These are phyloP conservation scores for Atractosteus spatula DNA, from an alignment of 2,113 vertebrate genomes.

Conservation along the genomic window DNA sequence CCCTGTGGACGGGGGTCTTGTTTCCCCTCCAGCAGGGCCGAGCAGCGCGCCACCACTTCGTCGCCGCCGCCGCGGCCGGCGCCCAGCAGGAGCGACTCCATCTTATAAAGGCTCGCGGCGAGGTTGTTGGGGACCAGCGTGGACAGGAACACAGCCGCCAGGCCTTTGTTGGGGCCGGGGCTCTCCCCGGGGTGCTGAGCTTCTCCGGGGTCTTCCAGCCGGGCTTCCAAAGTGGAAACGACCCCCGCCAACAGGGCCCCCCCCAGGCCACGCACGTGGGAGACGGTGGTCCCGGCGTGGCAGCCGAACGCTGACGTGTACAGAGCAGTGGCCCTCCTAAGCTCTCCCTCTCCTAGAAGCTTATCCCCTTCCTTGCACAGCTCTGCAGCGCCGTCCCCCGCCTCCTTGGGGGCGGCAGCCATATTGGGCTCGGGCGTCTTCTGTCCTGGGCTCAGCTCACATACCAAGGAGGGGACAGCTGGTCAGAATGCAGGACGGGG, in stretches of 20 bases:
- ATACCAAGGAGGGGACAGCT: not conserved
- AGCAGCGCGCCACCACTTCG: conserved; percentile 71
- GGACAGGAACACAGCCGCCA: conserved; percentile 77
- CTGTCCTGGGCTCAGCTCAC: conserved; percentile 14
- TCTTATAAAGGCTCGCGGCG: conserved; percentile 64
- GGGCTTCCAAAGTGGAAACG: conserved; percentile 68
- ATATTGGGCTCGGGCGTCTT: not conserved
- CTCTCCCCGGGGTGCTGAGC: conserved; percentile 31
- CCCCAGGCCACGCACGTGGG: conserved; percentile 59
- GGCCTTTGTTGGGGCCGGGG: conserved; percentile 60
- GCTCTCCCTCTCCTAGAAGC: conserved; percentile 57
- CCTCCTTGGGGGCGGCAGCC: conserved; percentile 54
- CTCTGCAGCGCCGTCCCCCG: conserved; percentile 44
- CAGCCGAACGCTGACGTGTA: conserved; percentile 81
- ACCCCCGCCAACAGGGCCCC: conserved; percentile 38
- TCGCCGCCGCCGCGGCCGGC: conserved; percentile 43
- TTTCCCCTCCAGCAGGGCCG: conserved; percentile 59
- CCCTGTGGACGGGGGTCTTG: conserved; percentile 11
- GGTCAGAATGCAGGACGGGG: not conserved
- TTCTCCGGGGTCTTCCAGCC: conserved; percentile 62
- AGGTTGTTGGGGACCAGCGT: conserved; percentile 72
- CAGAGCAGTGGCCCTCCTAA: conserved; percentile 62
- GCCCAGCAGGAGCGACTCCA: conserved; percentile 71
- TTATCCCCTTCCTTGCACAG: conserved; percentile 75
- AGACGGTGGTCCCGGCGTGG: conserved; percentile 59